Base-by-base conservation (phyloP, 1,140 invertebrate genomes). In the Teleopsis dalmanni region DNA sequence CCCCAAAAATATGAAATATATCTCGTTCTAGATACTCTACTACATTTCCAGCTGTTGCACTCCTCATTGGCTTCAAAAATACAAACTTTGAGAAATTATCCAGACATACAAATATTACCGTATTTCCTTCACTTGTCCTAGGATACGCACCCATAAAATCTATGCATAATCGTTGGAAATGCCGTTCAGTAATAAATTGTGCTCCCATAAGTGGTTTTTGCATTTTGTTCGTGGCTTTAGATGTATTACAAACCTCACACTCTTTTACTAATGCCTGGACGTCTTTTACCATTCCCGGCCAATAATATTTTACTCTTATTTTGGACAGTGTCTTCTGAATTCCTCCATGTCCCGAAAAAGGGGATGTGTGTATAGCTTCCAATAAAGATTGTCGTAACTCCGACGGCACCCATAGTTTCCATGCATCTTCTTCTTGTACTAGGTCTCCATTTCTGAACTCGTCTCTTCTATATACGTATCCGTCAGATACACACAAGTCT, bases 31-130 rank as follows among this genome's bases (percentile, higher is more conserved):
- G 14, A 35, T 42, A 55, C 16, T 41, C 19, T 0, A 31, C 22
- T n/a, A 54, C 46, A 1, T 37, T 35, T 4, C 46, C 38, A 2
- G 52, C 48, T n/a, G 49, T 51, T 4, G 50, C 38, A 6, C 49
- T 56, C 18, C 37, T 36, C 9, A 56, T 42, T 10, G 52, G 23
- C 25, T 43, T 54, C 3, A 56, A 9, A 25, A 56, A 56, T 2
- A 46, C 38, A 53, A 56, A 51, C 31, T 56, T 53, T 2, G 51
- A 27, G 10, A 50, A 37, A 29, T 51, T 51, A 14, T 56, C 51
- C 4, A 53, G 13, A 2, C 53, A 47, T 1, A 55, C 21, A 53
- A 47, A 47, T 27, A 56, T 51, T 1, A 36, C 44, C 1, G 40
- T 38, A 37, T 56, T 48, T 6, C 51, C 54, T 7, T 23, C 29